Conservation (phyloP, 2,113 vertebrate genomes). For the Microcebus tavaratra region DNA sequence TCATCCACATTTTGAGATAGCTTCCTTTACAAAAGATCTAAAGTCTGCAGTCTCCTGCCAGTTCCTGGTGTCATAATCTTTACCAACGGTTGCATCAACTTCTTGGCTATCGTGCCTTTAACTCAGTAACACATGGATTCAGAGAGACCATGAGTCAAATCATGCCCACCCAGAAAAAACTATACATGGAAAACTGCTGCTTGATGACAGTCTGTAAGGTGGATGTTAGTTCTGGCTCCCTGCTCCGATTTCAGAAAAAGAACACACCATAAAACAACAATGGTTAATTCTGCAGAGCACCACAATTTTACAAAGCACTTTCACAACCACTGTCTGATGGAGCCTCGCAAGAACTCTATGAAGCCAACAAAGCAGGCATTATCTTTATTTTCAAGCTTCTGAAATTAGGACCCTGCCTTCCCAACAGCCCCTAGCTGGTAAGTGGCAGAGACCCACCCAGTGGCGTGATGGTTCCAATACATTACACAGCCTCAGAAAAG, state of each 20-base stretch:
- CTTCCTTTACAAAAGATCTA: not conserved
- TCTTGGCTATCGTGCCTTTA: not conserved
- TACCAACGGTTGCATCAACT: not conserved
- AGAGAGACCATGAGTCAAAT: not conserved
- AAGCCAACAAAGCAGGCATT: not conserved
- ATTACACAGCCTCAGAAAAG: not conserved
- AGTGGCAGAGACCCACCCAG: not conserved
- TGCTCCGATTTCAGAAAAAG: not conserved
- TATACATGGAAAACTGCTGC: not conserved
- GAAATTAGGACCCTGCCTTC: not conserved
- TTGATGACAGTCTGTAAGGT: not conserved
- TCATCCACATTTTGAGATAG: not conserved
- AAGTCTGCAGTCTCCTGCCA: not conserved
- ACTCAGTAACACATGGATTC: not conserved
- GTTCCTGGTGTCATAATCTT: not conserved
- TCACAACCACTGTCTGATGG: not conserved
- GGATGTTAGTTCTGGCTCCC: not conserved
- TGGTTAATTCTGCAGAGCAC: not conserved
- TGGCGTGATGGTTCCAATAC: not conserved
- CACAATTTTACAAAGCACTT: slow-evolving; percentile 11
- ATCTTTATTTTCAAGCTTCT: not conserved
- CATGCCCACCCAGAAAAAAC: not conserved
- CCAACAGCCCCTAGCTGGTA: not conserved
- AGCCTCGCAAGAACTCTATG: not conserved
- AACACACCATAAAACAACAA: slow-evolving; percentile 28